Evolutionary conservation across 2,113 vertebrate species (phyloP).

Genomic region (Syngnathus floridae): DNA sequence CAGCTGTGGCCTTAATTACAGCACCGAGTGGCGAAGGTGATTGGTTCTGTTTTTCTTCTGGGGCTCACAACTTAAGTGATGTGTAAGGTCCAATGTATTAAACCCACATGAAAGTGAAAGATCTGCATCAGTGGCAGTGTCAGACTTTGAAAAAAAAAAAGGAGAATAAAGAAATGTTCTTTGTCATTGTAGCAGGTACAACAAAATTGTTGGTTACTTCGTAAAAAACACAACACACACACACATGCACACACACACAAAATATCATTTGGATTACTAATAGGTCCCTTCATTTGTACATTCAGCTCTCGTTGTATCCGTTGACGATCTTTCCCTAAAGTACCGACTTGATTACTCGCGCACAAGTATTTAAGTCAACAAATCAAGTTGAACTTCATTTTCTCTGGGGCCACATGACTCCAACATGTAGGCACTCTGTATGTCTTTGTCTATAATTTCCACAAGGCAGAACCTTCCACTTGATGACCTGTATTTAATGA

Average conservation of each 20-base stretch:
- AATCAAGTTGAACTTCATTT: neutral
- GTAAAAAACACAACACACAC: neutral
- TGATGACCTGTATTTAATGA: neutral
- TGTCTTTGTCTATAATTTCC: neutral
- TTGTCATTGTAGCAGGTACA: no score
- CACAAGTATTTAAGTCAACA: neutral
- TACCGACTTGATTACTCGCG: no score
- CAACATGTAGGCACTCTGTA: neutral
- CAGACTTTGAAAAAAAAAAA: neutral
- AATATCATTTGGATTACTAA: constrained; percentile 26
- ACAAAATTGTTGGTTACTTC: no score
- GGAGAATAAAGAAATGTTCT: no score
- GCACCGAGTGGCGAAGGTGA: constrained; percentile 49
- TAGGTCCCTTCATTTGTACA: constrained; percentile 12
- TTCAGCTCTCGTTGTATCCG: neutral
- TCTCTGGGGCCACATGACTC: neutral
- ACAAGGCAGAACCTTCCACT: neutral
- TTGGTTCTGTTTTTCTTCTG: constrained; percentile 68
- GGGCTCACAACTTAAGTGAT: constrained; percentile 53
- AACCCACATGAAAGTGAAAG: constrained; percentile 55
- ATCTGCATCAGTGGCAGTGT: constrained; percentile 39
- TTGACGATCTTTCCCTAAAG: constrained; percentile 1
- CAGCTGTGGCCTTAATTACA: constrained; percentile 73
- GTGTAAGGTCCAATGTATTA: constrained; percentile 66
- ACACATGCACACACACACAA: no score